Percentiles rank a stretch among this genome's conserved stretches.
phyloP scores from a whole-genome alignment of 2,113 vertebrate species.

The Ailurus styani region DNA sequence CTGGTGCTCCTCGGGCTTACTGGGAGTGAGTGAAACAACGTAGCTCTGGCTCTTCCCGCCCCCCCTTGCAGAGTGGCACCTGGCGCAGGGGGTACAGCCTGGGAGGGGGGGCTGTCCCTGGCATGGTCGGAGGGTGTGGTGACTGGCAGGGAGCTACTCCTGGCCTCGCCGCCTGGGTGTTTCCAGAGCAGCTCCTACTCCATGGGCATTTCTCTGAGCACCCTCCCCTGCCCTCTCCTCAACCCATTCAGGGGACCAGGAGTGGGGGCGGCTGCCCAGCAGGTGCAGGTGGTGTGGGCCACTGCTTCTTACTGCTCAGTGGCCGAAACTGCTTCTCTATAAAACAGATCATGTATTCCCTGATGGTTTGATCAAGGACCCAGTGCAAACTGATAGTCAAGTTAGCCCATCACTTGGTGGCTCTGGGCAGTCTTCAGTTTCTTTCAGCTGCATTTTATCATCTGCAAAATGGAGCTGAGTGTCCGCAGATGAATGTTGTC shows the following conservation, averaged over 20 bases:
- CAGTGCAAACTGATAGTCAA: background rate
- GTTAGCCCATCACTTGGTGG: background rate
- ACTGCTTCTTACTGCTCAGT: background rate
- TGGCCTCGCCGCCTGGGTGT: slow-evolving; percentile 20
- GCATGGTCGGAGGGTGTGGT: slow-evolving; percentile 11
- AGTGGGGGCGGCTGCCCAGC: background rate
- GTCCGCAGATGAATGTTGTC: background rate
- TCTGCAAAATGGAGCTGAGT: slow-evolving; percentile 3
- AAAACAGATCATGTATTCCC: background rate
- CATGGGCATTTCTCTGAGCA: background rate
- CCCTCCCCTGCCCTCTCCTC: background rate
- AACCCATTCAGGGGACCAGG: background rate
- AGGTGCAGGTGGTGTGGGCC: slow-evolving; percentile 22
- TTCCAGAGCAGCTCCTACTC: background rate
- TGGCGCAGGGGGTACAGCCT: background rate
- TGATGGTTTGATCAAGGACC: background rate
- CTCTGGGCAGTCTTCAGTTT: background rate
- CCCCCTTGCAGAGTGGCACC: background rate
- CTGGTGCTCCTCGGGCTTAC: background rate
- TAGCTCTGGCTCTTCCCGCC: background rate
- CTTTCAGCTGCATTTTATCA: background rate
- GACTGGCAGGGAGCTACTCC: background rate
- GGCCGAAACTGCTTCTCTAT: background rate
- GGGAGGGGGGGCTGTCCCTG: background rate
- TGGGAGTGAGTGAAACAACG: slow-evolving; percentile 18